A percentile compares a stretch with the other conserved stretches of the same genome.
phyloP scores from a whole-genome alignment of 2,113 vertebrate species.

The Coturnix japonica region DNA sequence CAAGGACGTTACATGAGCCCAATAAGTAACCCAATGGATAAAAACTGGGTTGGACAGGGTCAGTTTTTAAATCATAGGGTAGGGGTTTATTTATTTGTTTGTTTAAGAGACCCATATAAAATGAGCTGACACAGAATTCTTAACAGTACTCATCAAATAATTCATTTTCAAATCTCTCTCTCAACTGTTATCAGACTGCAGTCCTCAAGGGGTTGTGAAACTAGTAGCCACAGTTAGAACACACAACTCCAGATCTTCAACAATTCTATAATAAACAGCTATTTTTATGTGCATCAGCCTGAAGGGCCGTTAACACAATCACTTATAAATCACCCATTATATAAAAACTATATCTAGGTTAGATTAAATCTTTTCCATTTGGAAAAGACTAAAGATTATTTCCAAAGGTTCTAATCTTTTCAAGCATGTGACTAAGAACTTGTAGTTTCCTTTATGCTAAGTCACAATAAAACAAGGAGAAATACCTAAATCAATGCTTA shows the following conservation, averaged over 20 bases:
- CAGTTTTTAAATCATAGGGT: not conserved
- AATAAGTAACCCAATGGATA: too few relatives aligned
- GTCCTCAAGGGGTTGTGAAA: accelerated
- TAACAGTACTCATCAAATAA: accelerated
- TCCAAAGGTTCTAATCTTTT: not conserved
- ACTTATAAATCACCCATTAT: not conserved
- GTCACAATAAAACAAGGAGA: not conserved
- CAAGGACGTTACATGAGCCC: not conserved
- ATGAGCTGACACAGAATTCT: not conserved
- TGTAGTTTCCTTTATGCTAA: not conserved
- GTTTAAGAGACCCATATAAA: not conserved
- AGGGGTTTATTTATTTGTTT: too few relatives aligned
- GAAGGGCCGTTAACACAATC: not conserved
- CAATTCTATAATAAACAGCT: accelerated
- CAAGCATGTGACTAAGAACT: accelerated
- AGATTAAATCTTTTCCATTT: not conserved
- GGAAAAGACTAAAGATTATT: not conserved
- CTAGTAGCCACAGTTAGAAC: not conserved
- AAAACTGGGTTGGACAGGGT: accelerated
- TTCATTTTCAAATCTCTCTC: accelerated
- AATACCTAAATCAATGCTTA: not conserved
- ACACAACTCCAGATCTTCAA: accelerated
- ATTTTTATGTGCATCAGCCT: not conserved
- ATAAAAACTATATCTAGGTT: not conserved
- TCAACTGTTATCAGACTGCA: not conserved